Percentiles rank a stretch among this genome's conserved stretches.
Evolutionary conservation across 2,888 invertebrate species (phyloP).

Genomic region (Meteorus colon): DNA sequence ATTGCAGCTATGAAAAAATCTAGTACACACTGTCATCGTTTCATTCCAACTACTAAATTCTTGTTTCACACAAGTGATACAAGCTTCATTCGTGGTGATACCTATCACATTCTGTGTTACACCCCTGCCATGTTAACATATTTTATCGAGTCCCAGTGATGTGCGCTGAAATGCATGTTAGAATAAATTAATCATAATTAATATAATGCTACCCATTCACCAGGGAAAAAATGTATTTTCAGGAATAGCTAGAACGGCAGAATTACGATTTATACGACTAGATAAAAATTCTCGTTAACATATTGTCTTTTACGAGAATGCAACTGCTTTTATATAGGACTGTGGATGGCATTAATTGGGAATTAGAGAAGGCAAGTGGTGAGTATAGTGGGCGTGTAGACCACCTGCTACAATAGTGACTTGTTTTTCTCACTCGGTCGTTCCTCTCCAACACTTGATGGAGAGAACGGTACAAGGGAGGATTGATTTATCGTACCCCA

Average conservation of each 20-base stretch:
- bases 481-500: slow-evolving; percentile 72
- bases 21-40: background rate
- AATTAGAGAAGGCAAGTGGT: slow-evolving; percentile 68
- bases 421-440: slow-evolving; percentile 24
- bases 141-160: background rate
- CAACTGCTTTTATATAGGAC: background rate
- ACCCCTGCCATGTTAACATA: background rate
- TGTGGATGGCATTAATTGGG: slow-evolving; percentile 69
- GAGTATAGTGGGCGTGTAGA: slow-evolving; percentile 61
- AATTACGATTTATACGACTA: background rate
- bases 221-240: no score
- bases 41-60: background rate
- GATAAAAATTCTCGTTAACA: background rate
- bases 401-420: slow-evolving; percentile 69
- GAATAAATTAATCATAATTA: background rate
- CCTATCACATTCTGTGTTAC: background rate
- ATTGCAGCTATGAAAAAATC: no score
- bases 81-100: background rate
- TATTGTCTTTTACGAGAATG: background rate
- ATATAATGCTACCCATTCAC: background rate
- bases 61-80: background rate
- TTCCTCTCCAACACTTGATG: background rate
- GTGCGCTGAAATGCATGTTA: background rate
- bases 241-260: background rate
- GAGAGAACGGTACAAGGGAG: slow-evolving; percentile 54